These are phyloP conservation scores for Cordilura impudica DNA, from an alignment of 2,888 invertebrate genomes.

Conservation along the genomic window DNA sequence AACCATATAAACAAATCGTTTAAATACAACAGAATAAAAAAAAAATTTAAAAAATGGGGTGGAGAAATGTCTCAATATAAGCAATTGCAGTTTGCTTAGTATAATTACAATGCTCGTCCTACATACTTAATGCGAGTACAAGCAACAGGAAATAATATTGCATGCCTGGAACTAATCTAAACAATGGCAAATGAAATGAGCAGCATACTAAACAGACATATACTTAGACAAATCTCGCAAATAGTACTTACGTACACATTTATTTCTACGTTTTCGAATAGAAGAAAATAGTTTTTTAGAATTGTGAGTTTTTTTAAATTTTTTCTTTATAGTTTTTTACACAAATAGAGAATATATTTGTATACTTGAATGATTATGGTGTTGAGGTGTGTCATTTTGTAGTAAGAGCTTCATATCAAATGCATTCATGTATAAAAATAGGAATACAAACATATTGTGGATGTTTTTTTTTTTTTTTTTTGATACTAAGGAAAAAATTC, in stretches of 20 bases:
- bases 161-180: background rate
- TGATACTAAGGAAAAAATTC: background rate
- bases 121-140: background rate
- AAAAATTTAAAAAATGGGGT: background rate
- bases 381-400: conserved; percentile 65
- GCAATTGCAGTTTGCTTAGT: conserved; percentile 26
- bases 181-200: background rate
- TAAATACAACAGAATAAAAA: background rate
- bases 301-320: too few relatives aligned
- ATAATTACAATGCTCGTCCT: conserved; percentile 1
- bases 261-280: background rate
- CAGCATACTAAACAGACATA: background rate
- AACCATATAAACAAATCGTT: conserved; percentile 4
- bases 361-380: conserved; percentile 61
- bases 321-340: background rate
- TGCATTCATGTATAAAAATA: conserved; percentile 37
- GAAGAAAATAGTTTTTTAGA: background rate
- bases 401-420: conserved; percentile 38
- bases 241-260: background rate
- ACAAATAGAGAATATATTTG: conserved; percentile 9
- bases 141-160: background rate
- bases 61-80: conserved; percentile 26
- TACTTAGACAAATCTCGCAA: background rate
- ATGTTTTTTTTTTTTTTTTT: conserved; percentile 6
- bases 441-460: background rate